Evolutionary conservation across 2,888 invertebrate species (phyloP).

Genomic region (Volucella inflata): DNA sequence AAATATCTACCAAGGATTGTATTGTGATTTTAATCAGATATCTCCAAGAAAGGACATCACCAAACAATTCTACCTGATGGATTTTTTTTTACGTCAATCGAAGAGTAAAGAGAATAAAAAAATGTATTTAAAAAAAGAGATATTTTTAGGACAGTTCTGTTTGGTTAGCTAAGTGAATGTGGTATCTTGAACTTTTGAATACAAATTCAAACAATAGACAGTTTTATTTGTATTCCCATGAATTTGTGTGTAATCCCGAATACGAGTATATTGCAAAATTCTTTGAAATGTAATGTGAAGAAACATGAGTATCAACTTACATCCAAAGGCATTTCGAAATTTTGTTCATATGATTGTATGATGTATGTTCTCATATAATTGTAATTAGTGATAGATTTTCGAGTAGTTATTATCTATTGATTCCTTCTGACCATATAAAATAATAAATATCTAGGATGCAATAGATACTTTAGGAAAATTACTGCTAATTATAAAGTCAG

Average conservation of each 20-base stretch:
- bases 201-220: conserved; percentile 3
- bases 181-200: conserved; percentile 30
- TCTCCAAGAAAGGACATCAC: conserved; percentile 7
- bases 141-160: conserved; percentile 43
- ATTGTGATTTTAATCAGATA: conserved; percentile 45
- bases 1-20: conserved; percentile 15
- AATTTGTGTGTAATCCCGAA: conserved; percentile 42
- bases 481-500: no score
- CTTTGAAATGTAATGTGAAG: conserved; percentile 21
- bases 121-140: conserved; percentile 24
- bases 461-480: no score
- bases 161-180: conserved; percentile 55
- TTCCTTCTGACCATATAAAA: no score
- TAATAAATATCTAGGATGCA: no score
- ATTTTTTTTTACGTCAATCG: conserved; percentile 15
- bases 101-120: no score
- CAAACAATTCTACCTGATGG: conserved; percentile 35
- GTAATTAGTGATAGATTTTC: no score
- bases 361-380: no score
- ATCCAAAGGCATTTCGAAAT: no score
- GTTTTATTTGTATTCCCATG: conserved; percentile 20
- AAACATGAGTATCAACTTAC: no score
- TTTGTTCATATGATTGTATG: no score
- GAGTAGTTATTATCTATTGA: no score
- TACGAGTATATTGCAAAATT: conserved; percentile 25